These are phyloP conservation scores for Thymelicus sylvestris DNA, from an alignment of 2,888 invertebrate genomes.

Conservation along the genomic window DNA sequence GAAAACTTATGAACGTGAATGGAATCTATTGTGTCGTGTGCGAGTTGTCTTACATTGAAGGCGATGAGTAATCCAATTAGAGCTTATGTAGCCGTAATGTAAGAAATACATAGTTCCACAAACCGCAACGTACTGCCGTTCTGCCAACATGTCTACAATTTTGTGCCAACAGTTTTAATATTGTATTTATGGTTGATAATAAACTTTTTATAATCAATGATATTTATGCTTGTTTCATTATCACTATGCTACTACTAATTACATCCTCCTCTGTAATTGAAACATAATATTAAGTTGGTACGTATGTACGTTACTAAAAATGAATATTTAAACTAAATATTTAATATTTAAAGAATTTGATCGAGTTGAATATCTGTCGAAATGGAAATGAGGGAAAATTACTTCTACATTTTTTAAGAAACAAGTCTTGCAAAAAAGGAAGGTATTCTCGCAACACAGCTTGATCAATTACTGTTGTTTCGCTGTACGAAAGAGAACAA, in stretches of 20 bases:
- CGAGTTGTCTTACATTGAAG: conserved; percentile 6
- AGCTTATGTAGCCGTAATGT: conserved; percentile 21
- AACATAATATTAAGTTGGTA: too few species aligned
- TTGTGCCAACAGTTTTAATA: conserved; percentile 74
- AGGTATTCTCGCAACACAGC: too few species aligned
- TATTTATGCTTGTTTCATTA: conserved; percentile 23
- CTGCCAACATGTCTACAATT: conserved; percentile 56
- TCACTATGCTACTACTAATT: neutral
- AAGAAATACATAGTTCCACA: conserved; percentile 22
- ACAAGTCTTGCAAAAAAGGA: too few species aligned
- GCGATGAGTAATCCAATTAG: conserved; percentile 6
- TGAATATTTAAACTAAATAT: too few species aligned
- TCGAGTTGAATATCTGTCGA: too few species aligned
- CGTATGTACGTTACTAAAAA: too few species aligned
- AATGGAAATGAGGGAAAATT: too few species aligned
- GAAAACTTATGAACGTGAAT: neutral
- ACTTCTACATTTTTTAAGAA: too few species aligned
- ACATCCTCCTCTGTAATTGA: too few species aligned
- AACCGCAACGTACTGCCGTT: conserved; percentile 51
- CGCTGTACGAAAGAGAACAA: too few species aligned
- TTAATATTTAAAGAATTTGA: too few species aligned
- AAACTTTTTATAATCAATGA: conserved; percentile 68
- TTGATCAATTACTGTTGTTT: too few species aligned
- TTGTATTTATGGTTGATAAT: conserved; percentile 71
- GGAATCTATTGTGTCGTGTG: neutral